These are phyloP conservation scores for Phaethornis superciliosus DNA, from an alignment of 2,113 vertebrate species.

Conservation along the genomic window DNA sequence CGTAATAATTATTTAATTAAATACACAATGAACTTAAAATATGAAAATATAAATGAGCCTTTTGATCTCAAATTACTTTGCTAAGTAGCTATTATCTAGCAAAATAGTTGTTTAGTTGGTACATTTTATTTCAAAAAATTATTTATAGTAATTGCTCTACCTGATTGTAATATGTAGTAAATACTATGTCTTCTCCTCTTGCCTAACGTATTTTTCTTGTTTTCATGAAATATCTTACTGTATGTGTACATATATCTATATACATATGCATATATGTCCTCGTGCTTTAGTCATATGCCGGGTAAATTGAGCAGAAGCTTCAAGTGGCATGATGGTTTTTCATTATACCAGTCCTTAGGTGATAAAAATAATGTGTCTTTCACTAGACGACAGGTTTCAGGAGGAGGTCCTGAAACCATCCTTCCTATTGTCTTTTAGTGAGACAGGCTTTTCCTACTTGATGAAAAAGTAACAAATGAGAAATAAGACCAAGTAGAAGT, in stretches of 20 bases:
- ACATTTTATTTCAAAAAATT: not conserved
- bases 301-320: not conserved
- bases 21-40: conserved; percentile 10
- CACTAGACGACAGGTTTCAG: not conserved
- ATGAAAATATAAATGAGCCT: conserved; percentile 12
- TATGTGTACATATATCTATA: not conserved
- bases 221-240: not conserved
- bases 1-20: conserved; percentile 18
- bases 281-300: not conserved
- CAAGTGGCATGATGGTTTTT: not conserved
- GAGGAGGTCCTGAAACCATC: not conserved
- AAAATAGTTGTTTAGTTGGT: not conserved
- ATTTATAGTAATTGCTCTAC: not conserved
- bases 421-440: not conserved
- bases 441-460: not conserved
- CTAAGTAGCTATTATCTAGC: not conserved
- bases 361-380: not conserved
- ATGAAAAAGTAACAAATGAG: not conserved
- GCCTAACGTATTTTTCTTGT: not conserved
- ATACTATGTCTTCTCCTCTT: not conserved
- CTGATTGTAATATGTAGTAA: not conserved
- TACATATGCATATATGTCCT: not conserved
- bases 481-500: not conserved
- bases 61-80: not conserved
- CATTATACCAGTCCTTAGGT: not conserved